Evolutionary conservation across 2,113 vertebrate genomes (phyloP), one percentile per base, ranked within the genome.

Genomic region (Astatotilapia flaviijosephi): DNA sequence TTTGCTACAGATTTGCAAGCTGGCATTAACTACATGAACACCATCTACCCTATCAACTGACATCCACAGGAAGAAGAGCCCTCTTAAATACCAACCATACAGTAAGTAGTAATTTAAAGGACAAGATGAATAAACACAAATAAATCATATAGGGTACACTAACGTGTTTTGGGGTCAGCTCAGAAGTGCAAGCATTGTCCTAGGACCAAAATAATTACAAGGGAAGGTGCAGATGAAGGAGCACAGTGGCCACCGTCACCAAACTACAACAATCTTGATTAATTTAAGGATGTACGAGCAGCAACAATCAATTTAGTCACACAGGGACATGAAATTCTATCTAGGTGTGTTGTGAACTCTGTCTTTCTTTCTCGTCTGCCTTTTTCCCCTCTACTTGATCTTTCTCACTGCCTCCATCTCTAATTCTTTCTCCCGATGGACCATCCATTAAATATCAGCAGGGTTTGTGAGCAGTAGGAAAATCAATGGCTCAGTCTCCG

Each of bases 391-490:
- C 55, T 33, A 33, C 79, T 35, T 84, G 62, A 68, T 49, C 47
- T 79, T 79, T 65, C 79, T 65, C 86, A 15, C 33, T 28, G 11
- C 77, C 85, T 45, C 80, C 21, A 58, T 70, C 62, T 60, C 68
- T 56, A 26, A 19, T 84, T 88, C 81, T 84, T 77, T 80, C 73
- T 92, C 91, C 84, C 84, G n/a, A 49, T 2, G 23, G 86, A 86
- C 88, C 82, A 85, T 82, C 91, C 80, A 91, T 88, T 94, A 92
- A 90, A 91, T 83, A 93, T 90, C 90, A 93, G 80, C 84, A 4
- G 84, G 90, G 81, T 86, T 88, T 93, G 84, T 37, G 53, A 91
- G 91, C 62, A 9, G 87, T 2, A 47, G 70, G 51, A 68, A 91
- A 92, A 95, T 92, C 91, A 88, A 92, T 93, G 62, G 53, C 75